Percentiles rank a stretch among this genome's conserved stretches.
Conservation (phyloP, 2,113 vertebrate species). For the cattle (Bos taurus) region ARS-UCD2.0 NC_037328.1:116894001-116894500, state of each 20-base stretch:
- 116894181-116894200: too few species aligned
- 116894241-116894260: too few species aligned
- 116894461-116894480: not conserved
- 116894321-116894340: too few species aligned
- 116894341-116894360: too few species aligned
- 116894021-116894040: not conserved
- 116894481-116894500: too few species aligned
- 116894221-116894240: too few species aligned
- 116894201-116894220: too few species aligned
- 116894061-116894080: not conserved
- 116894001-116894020: not conserved
- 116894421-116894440: not conserved
- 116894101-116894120: not conserved
- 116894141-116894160: not conserved
- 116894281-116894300: too few species aligned
- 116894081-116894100: not conserved
- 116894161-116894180: not conserved
- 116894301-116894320: too few species aligned
- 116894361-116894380: too few species aligned
- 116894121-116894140: not conserved
- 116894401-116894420: not conserved
- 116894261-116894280: too few species aligned
- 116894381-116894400: too few species aligned
- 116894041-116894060: not conserved
- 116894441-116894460: not conserved